Conservation (phyloP, 2,888 invertebrate genomes). For the Vanessa cardui region DNA sequence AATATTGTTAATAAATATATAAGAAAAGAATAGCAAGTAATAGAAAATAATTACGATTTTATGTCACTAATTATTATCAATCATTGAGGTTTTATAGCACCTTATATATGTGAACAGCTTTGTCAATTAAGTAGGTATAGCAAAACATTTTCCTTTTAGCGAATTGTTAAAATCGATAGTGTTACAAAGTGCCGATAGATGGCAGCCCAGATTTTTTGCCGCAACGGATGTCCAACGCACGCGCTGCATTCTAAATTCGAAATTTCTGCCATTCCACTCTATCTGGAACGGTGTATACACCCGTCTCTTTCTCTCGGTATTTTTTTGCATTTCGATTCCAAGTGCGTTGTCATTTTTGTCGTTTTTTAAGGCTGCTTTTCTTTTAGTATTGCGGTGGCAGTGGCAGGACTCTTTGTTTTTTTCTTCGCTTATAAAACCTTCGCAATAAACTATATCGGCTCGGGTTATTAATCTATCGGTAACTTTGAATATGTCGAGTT, state of each 20-base stretch:
- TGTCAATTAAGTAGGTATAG: background rate
- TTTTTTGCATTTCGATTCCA: slow-evolving; percentile 81
- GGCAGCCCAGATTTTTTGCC: slow-evolving; percentile 71
- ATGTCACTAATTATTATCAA: no score
- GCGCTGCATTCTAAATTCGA: slow-evolving; percentile 81
- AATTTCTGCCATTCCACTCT: slow-evolving; percentile 65
- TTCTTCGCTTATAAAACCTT: slow-evolving; percentile 50
- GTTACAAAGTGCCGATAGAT: slow-evolving; percentile 67
- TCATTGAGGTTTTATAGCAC: no score
- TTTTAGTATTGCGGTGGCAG: slow-evolving; percentile 63
- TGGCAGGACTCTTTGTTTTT: slow-evolving; percentile 56
- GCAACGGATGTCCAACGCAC: slow-evolving; percentile 79
- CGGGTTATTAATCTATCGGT: slow-evolving; percentile 45
- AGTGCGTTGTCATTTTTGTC: slow-evolving; percentile 77
- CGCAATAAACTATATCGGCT: slow-evolving; percentile 46
- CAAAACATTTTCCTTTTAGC: background rate
- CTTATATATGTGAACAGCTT: background rate
- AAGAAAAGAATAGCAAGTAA: no score
- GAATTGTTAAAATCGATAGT: slow-evolving; percentile 47
- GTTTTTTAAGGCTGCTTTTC: slow-evolving; percentile 67
- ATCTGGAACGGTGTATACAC: slow-evolving; percentile 52
- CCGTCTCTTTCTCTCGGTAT: slow-evolving; percentile 68
- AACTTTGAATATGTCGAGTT: slow-evolving; percentile 28
- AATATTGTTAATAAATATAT: no score
- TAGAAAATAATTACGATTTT: no score